phyloP scores from a whole-genome alignment of 2,888 invertebrate genomes.

The Lagria hirta region DNA sequence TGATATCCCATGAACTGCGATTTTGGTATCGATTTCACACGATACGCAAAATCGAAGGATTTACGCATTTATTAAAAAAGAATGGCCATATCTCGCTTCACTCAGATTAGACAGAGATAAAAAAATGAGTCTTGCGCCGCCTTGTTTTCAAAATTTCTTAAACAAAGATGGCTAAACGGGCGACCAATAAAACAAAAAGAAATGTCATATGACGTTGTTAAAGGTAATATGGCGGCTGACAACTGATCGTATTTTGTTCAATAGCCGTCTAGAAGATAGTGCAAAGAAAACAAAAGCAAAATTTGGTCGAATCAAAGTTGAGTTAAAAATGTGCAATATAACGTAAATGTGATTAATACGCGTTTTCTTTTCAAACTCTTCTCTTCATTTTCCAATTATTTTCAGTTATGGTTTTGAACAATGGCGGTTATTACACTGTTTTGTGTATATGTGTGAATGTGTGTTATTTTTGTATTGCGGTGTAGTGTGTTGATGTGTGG shows the following conservation, averaged over 20 bases:
- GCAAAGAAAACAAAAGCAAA: conserved; percentile 30
- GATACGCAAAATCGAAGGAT: conserved; percentile 31
- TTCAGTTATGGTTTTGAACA: conserved; percentile 31
- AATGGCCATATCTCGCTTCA: no score
- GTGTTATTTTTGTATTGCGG: conserved; percentile 2
- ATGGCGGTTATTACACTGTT: conserved; percentile 40
- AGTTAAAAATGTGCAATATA: conserved; percentile 42
- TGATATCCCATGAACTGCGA: conserved; percentile 1
- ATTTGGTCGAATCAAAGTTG: conserved; percentile 25
- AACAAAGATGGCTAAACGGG: conserved; percentile 26
- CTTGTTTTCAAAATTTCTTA: conserved; percentile 25
- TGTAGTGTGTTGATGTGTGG: conserved; percentile 16
- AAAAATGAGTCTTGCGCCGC: conserved; percentile 30
- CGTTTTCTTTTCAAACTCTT: conserved; percentile 29
- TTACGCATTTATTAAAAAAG: conserved; percentile 33
- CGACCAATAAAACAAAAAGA: conserved; percentile 13
- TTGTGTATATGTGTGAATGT: conserved; percentile 28
- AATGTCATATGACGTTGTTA: conserved; percentile 27
- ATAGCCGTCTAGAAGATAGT: conserved; percentile 36
- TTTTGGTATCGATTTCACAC: conserved; percentile 26
- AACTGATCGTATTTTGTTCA: conserved; percentile 43
- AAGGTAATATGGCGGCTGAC: conserved; percentile 42
- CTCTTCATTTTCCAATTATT: conserved; percentile 35
- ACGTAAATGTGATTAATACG: conserved; percentile 38
- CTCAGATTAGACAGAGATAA: conserved; percentile 22